A percentile compares a stretch with the other conserved stretches of the same genome.
Conservation (phyloP, 2,888 invertebrate genomes). For the Limenitis camilla region DNA sequence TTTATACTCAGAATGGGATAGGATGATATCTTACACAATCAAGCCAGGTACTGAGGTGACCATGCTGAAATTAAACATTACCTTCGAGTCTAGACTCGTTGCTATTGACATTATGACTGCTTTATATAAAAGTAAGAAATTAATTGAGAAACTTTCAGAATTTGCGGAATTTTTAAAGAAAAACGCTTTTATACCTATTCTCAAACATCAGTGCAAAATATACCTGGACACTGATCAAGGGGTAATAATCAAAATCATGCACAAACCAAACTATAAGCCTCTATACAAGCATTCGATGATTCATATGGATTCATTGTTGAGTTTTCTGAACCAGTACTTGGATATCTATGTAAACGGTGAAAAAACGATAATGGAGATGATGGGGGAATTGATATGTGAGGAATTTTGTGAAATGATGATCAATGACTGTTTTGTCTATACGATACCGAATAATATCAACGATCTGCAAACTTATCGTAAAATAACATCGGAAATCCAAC, state of each 20-base stretch:
- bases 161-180: constrained; percentile 76
- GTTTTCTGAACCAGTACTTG: constrained; percentile 74
- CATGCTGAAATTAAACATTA: constrained; percentile 48
- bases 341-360: constrained; percentile 56
- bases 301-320: constrained; percentile 73
- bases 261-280: constrained; percentile 57
- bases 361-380: constrained; percentile 66
- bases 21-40: constrained; percentile 59
- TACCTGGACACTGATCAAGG: constrained; percentile 49
- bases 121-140: constrained; percentile 57
- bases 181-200: constrained; percentile 74
- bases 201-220: constrained; percentile 63
- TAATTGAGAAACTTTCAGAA: constrained; percentile 61
- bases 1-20: constrained; percentile 62
- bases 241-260: constrained; percentile 48
- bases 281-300: constrained; percentile 71
- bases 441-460: constrained; percentile 83
- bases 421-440: constrained; percentile 82
- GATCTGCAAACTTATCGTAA: constrained; percentile 79
- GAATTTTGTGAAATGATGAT: constrained; percentile 79
- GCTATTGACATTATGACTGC: constrained; percentile 53
- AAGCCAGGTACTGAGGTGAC: constrained; percentile 40
- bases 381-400: constrained; percentile 71
- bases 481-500: constrained; percentile 77
- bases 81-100: constrained; percentile 38